Percentiles rank a stretch among this genome's conserved stretches.
Conservation (phyloP, 1,140 invertebrate genomes). For the Aphaenogaster ashmeadi region DNA sequence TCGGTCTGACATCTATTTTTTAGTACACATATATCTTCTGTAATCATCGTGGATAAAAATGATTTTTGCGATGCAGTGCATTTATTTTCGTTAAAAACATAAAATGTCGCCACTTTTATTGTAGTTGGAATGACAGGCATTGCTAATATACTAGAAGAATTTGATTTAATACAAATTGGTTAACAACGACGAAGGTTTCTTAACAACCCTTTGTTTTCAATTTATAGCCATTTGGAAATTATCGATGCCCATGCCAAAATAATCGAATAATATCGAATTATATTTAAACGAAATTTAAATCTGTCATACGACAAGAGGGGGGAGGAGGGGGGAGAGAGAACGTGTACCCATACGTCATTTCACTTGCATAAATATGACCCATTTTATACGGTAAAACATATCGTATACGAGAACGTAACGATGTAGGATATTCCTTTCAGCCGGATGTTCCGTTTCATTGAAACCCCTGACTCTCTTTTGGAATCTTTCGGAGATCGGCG, state of each 20-base stretch:
- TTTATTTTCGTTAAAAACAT: background rate
- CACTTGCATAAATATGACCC: background rate
- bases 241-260: background rate
- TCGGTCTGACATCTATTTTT: background rate
- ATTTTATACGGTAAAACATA: background rate
- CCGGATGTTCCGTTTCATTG: constrained; percentile 26
- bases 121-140: background rate
- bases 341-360: background rate
- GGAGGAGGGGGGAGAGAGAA: background rate
- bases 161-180: background rate
- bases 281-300: background rate
- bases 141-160: background rate
- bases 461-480: constrained; percentile 16
- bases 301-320: background rate
- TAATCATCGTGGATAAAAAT: background rate
- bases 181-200: background rate
- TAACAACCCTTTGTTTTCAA: background rate
- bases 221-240: constrained; percentile 4
- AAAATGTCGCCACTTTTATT: background rate
- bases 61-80: background rate
- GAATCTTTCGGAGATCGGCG: constrained; percentile 35
- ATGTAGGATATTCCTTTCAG: background rate
- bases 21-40: background rate
- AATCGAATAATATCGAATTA: background rate
- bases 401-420: background rate